phyloP scores from a whole-genome alignment of 2,888 invertebrate genomes.

The Eupithecia centaureata region DNA sequence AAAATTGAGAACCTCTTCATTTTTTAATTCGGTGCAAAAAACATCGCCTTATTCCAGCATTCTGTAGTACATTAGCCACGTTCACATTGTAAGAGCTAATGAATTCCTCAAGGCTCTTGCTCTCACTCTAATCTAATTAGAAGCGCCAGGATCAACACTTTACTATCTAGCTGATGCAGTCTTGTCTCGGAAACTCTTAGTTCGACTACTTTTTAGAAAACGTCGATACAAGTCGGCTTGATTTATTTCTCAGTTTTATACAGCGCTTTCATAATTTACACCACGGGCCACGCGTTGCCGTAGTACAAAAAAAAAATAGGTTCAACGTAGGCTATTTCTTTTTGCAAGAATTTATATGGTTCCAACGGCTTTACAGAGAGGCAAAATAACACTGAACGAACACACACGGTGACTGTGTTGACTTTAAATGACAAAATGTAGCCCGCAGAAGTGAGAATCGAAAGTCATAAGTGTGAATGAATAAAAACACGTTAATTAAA shows the following conservation, averaged over 20 bases:
- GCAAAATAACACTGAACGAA: too few relatives aligned
- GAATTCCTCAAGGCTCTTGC: neutral
- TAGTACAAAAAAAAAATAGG: neutral
- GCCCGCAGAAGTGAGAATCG: too few relatives aligned
- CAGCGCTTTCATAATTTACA: neutral
- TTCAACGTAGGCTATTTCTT: too few relatives aligned
- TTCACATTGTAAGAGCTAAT: neutral
- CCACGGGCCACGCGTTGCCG: neutral
- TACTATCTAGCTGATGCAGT: constrained; percentile 2
- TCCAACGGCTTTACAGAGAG: too few relatives aligned
- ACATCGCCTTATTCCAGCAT: neutral
- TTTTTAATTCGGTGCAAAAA: too few relatives aligned
- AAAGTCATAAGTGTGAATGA: too few relatives aligned
- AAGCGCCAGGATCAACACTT: constrained; percentile 3
- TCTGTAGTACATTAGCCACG: neutral
- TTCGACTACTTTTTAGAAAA: neutral
- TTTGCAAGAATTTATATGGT: too few relatives aligned
- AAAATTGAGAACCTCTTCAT: too few relatives aligned
- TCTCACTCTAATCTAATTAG: neutral
- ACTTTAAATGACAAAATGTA: too few relatives aligned
- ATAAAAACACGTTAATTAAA: too few relatives aligned
- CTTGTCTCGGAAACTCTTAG: neutral
- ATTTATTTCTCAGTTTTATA: neutral
- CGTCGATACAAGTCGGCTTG: neutral
- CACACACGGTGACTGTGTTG: too few relatives aligned